These are phyloP conservation scores for Gallinago jamesoni DNA, from an alignment of 2,113 vertebrate species.

Conservation along the genomic window DNA sequence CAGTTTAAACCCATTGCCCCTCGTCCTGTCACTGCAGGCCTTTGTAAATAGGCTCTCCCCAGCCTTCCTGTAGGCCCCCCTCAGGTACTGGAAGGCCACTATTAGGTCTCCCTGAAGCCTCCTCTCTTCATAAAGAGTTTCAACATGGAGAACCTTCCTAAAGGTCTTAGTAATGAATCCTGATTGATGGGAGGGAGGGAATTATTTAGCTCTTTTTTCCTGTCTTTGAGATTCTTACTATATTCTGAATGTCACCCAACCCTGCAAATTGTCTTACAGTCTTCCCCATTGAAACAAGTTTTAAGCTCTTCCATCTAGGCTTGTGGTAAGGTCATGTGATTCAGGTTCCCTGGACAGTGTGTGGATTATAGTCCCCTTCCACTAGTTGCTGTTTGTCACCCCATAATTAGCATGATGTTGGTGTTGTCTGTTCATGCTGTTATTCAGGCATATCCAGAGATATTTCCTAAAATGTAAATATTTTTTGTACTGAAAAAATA, in stretches of 20 bases:
- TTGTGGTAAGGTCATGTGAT: not conserved
- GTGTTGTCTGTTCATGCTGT: not conserved
- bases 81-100: too few species aligned
- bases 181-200: not conserved
- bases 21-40: too few species aligned
- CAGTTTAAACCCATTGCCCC: too few species aligned
- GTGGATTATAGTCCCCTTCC: not conserved
- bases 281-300: not conserved
- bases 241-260: not conserved
- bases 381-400: not conserved
- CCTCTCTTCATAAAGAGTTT: not conserved
- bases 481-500: not conserved
- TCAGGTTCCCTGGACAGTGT: not conserved
- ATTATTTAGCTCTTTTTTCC: not conserved
- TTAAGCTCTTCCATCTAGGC: not conserved
- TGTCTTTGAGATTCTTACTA: not conserved
- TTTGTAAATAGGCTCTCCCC: too few species aligned
- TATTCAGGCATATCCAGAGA: not conserved
- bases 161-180: not conserved
- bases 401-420: not conserved
- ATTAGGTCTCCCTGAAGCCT: too few species aligned
- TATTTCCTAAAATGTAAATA: not conserved
- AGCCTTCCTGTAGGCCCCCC: too few species aligned
- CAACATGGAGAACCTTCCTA: not conserved
- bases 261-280: not conserved